Evolutionary conservation across 2,888 invertebrate species (phyloP).

Genomic region (Leptura quadrifasciata): DNA sequence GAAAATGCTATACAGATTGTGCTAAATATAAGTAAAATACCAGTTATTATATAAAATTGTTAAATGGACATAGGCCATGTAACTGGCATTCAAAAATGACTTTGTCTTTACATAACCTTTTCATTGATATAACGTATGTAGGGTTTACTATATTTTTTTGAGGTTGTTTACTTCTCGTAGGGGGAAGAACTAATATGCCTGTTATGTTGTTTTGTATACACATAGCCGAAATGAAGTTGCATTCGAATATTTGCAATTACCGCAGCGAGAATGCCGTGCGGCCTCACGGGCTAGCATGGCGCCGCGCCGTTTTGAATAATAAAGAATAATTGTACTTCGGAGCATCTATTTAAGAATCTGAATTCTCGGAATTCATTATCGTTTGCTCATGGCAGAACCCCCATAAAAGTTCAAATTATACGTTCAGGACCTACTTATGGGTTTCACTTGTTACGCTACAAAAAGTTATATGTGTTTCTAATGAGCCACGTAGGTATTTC

Average conservation of each 20-base stretch:
- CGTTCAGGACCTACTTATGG: slow-evolving; percentile 28
- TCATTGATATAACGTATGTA: too few relatives aligned
- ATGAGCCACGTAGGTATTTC: neutral
- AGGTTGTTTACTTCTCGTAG: too few relatives aligned
- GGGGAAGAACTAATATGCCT: too few relatives aligned
- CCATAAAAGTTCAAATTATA: slow-evolving; percentile 37
- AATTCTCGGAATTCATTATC: slow-evolving; percentile 35
- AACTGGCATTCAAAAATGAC: too few relatives aligned
- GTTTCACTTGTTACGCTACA: slow-evolving; percentile 1
- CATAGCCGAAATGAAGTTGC: too few relatives aligned
- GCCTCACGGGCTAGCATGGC: neutral
- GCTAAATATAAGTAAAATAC: too few relatives aligned
- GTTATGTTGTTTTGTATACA: too few relatives aligned
- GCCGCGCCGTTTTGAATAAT: slow-evolving; percentile 28
- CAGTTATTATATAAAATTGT: too few relatives aligned
- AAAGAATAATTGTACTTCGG: slow-evolving; percentile 16
- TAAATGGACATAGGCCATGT: too few relatives aligned
- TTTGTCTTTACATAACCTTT: too few relatives aligned
- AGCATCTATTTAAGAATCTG: slow-evolving; percentile 28
- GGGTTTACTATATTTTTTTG: too few relatives aligned
- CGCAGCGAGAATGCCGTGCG: neutral
- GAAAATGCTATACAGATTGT: too few relatives aligned
- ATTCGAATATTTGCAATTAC: neutral
- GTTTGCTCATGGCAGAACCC: slow-evolving; percentile 18
- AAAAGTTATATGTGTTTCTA: slow-evolving; percentile 26